Conservation (phyloP, 2,888 invertebrate genomes). For the Acanthosepion esculentum region DNA sequence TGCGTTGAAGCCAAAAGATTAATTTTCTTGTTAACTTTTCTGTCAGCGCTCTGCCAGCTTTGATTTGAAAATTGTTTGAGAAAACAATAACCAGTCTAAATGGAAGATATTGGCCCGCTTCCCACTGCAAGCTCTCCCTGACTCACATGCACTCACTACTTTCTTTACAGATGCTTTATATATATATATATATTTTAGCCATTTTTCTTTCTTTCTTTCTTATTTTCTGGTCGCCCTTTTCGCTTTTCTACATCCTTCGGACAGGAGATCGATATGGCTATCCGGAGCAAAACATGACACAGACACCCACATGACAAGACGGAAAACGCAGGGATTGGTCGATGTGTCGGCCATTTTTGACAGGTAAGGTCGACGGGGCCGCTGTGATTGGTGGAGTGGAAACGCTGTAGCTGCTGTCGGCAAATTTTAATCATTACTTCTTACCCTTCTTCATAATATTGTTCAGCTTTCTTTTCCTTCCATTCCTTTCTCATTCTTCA, state of each 20-base stretch:
- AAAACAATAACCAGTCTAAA: too few relatives aligned
- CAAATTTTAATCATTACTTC: not conserved
- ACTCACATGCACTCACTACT: too few relatives aligned
- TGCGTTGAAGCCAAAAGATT: too few relatives aligned
- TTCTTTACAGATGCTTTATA: too few relatives aligned
- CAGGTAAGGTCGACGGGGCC: not conserved
- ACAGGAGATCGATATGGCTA: not conserved
- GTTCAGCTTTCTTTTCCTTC: not conserved
- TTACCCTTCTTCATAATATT: not conserved
- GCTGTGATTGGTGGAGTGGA: not conserved
- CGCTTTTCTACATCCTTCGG: not conserved
- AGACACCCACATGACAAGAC: not conserved
- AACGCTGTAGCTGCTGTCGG: not conserved
- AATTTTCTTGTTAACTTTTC: too few relatives aligned
- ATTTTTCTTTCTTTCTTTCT: not conserved
- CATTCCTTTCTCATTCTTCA: not conserved
- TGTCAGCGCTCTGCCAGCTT: too few relatives aligned
- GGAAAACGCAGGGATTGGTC: not conserved
- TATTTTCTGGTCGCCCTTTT: not conserved
- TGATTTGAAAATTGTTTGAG: too few relatives aligned
- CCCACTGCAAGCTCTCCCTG: too few relatives aligned
- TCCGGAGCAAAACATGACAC: not conserved
- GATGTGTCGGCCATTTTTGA: not conserved
- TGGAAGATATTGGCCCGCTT: too few relatives aligned
- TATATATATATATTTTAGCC: not conserved